Evolutionary conservation across 2,113 vertebrate species (phyloP), one percentile per base, ranked within the genome.

Genomic region (Eclectus roratus): DNA sequence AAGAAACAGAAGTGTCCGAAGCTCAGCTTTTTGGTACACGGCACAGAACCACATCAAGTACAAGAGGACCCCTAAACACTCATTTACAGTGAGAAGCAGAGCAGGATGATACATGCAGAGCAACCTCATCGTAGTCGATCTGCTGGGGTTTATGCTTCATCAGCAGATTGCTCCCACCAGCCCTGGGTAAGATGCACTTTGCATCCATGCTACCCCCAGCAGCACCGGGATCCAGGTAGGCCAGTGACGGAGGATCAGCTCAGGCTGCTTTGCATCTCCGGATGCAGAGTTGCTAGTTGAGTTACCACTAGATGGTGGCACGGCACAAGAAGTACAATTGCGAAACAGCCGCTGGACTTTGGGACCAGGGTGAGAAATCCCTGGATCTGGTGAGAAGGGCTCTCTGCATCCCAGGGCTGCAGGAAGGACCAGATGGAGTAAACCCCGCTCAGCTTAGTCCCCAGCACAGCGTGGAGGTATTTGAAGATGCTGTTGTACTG

Each of bases 271-370:
- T 4, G 5, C 23, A 8, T 13, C 46, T 20, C 35, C 1, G 4
- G 39, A 9, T 20, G 21, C 69, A 18, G 46, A 18, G 25, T 9
- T 50, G 39, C n/a, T 35, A 27, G 19, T 1, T 11, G 9, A 50
- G 61, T 66, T 65, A 39, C 96, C 96, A 21, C 96, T 95, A 95
- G 96, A 80, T 95, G 96, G 96, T 89, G 94, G 78, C 94, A 94
- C 11, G 84, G 89, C 21, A 91, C 87, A 87, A 55, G 31, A 27
- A 92, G 77, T 74, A 5, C 3, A 0, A 2, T 3, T 16, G 4
- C 15, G 85, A 29, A 61, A 46, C 56, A 5, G 56, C 37, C 3
- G 0, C 78, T 33, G 63, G 14, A 12, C 63, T 16, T 25, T 0
- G 12, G 25, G 9, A 21, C 3, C 50, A 2, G 37, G 39, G 18